Base-by-base conservation (phyloP, 2,797 vertebrate species). In the Rallus crepitans region DNA sequence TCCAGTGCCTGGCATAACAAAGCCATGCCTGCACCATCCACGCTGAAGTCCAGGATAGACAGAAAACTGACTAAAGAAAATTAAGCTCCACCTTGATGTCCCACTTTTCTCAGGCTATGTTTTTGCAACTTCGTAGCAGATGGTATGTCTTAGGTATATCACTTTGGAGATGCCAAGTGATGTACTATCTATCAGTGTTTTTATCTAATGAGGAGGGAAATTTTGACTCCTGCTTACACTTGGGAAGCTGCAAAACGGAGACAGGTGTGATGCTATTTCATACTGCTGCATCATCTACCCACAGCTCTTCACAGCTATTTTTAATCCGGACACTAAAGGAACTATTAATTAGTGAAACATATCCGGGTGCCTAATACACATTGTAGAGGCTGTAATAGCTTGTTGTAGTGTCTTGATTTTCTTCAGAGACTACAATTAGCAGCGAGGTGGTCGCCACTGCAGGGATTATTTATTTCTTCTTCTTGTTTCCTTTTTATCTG, bases 21-120 rank as follows among this genome's bases (percentile, higher is more conserved):
- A 92, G 65, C 87, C 0, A 1, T 8, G 80, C 61, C 53, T 30
- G 68, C 65, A 71, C 52, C 66, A 53, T 59, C 85, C 84, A 9
- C 0, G 0, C 53, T 93, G 30, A 0, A 68, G 81, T 68, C 65
- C 93, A 61, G 94, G 81, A 79, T n/a, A 94, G 90, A 94, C 89
- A 78, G 93, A 96, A 96, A 95, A 95, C 68, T 84, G 94, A 94
- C 94, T 96, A 91, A 95, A 96, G 96, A 92, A 94, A 84, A 96
- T 94, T 94, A 96, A 82, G 92, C 93, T 95, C 94, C 95, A 96
- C 94, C 95, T 96, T 96, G 96, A 96, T 96, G 94, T 94, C 94
- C 91, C 94, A 96, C 96, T 96, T 96, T 97, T 97, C 93, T 97
- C 79, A 95, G 97, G 93, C 93, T 94, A 95, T 93, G 95, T 95